Evolutionary conservation across 2,797 vertebrate genomes (phyloP).

Genomic region (Petrocephalus sullivani): DNA sequence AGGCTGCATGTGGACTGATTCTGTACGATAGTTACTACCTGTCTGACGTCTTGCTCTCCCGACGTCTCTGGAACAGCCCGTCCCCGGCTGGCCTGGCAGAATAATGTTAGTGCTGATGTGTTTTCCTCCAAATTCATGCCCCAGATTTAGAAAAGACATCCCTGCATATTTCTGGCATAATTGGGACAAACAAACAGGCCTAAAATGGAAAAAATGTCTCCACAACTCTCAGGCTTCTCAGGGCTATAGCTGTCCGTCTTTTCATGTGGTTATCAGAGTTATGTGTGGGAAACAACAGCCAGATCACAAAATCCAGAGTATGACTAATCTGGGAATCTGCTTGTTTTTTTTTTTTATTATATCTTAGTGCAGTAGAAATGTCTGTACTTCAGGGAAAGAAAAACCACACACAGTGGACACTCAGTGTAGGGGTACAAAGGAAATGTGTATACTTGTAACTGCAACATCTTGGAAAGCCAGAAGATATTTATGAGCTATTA

Average conservation of each 20-base stretch:
- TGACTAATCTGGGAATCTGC: neutral
- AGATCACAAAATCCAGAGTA: neutral
- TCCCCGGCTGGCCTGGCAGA: neutral
- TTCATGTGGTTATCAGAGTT: neutral
- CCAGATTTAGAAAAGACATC: neutral
- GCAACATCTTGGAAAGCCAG: neutral
- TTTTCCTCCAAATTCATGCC: neutral
- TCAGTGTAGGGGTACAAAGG: neutral
- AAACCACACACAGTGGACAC: neutral
- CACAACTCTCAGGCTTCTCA: neutral
- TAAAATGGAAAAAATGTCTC: neutral
- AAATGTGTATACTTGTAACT: neutral
- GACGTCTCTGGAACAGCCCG: neutral
- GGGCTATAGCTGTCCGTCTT: neutral
- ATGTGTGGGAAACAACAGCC: neutral
- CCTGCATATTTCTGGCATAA: neutral
- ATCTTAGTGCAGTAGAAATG: neutral
- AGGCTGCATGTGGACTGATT: neutral
- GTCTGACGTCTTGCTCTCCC: neutral
- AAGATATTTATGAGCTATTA: neutral
- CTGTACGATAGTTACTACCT: neutral
- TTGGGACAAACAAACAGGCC: slow-evolving; percentile 9
- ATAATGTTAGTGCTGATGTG: neutral
- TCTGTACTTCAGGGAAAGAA: neutral
- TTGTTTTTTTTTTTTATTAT: neutral